phyloP scores from a whole-genome alignment of 2,888 invertebrate species.

The Diaperis boleti region DNA sequence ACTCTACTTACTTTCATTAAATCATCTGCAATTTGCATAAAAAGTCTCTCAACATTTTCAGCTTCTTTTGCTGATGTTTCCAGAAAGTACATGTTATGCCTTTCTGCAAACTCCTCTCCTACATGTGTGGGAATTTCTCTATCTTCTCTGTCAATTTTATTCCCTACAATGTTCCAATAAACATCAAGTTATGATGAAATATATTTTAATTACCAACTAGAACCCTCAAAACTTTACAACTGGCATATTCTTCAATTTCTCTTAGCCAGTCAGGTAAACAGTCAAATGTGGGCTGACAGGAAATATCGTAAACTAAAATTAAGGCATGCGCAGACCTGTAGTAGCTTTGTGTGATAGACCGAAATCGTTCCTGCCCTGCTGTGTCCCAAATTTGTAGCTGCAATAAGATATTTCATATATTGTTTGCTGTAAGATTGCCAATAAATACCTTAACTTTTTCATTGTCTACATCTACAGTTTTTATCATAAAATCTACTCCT shows the following conservation, averaged over 20 bases:
- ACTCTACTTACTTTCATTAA: slow-evolving; percentile 78
- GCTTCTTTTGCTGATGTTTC: slow-evolving; percentile 99
- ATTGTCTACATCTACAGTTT: slow-evolving; percentile 96
- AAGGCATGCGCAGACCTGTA: slow-evolving; percentile 97
- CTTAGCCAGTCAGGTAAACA: slow-evolving; percentile 96
- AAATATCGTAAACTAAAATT: slow-evolving; percentile 97
- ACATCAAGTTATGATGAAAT: neutral
- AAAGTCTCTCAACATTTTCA: slow-evolving; percentile 96
- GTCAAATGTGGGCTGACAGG: slow-evolving; percentile 97
- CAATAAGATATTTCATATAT: slow-evolving; percentile 50
- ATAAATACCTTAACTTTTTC: slow-evolving; percentile 93
- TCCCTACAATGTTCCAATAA: slow-evolving; percentile 71
- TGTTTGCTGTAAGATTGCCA: too few relatives aligned
- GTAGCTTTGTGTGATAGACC: slow-evolving; percentile 98
- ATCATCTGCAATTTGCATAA: slow-evolving; percentile 96
- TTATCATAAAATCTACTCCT: slow-evolving; percentile 99
- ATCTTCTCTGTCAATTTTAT: slow-evolving; percentile 97
- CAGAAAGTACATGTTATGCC: slow-evolving; percentile 97
- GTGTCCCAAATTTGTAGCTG: slow-evolving; percentile 99
- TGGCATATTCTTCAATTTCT: slow-evolving; percentile 98
- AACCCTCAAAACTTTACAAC: slow-evolving; percentile 92
- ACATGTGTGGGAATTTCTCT: slow-evolving; percentile 95
- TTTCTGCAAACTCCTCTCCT: slow-evolving; percentile 95
- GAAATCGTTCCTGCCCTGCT: slow-evolving; percentile 95
- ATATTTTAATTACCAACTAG: slow-evolving; percentile 94